Base-by-base conservation (phyloP, 1,140 invertebrate genomes). In the Caenorhabditis latens region DNA sequence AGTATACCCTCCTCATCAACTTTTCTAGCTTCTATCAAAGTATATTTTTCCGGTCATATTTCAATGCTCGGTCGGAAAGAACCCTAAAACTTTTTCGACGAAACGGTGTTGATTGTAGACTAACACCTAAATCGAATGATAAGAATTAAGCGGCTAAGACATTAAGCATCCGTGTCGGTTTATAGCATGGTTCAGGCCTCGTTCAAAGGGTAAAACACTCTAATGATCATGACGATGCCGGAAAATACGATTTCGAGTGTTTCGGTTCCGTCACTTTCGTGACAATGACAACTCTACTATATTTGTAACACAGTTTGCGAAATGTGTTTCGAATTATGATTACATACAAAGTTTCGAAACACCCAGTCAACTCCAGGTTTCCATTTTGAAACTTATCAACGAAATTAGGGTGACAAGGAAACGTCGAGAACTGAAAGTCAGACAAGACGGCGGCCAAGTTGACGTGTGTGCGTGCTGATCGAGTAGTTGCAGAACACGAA, bases 31-130 rank as follows among this genome's bases (percentile, higher is more conserved):
- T 53, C 50, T 3, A 11, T 53, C 13, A 53, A 53, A 24, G n/a
- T 8, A n/a, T 8, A 9, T n/a, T 61, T 7, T 65, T 4, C 65
- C 65, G 65, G 65, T 43, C 40, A 43, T 43, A 9, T 71, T 43
- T 40, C 21, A 4, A 9, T 13, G 11, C 24, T 63, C 40, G 42
- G 46, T 13, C 65, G 13, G 13, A 46, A n/a, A 46, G 65, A 71
- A 46, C 65, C 46, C 16, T 6, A n/a, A 16, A 43, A 43, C 11
- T 46, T 67, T 71, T 71, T 71, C 65, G 65, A 19, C 42, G 65
- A 71, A 71, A 71, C 42, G 24, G 24, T 71, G 65, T 71, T 71
- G 42, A 71, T 71, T 19, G 65, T 71, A 71, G 65, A 71, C 61
- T 65, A 42, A 71, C 40, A 71, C 42, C 40, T 71, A 19, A 71